Percentiles rank a stretch among this genome's conserved stretches.
These are phyloP conservation scores for Zoanthus sociatus DNA, from an alignment of 92 coral and sea anemone species.

Conservation along the genomic window DNA sequence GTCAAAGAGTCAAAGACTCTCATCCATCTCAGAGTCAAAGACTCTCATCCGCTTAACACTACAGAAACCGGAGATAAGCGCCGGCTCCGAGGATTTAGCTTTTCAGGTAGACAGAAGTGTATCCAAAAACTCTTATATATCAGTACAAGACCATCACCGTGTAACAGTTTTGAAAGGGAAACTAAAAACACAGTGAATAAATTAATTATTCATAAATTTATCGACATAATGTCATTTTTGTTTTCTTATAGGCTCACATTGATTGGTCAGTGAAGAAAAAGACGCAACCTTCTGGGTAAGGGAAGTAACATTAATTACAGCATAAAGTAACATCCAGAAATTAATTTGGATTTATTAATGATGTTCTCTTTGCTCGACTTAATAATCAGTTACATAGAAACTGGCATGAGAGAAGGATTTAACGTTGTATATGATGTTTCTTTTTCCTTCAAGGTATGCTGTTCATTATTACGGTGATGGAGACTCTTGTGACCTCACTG, in stretches of 20 bases:
- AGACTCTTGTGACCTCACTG: conserved; percentile 88
- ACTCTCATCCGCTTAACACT: too few relatives aligned
- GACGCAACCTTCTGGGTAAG: conserved; percentile 65
- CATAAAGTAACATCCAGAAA: not conserved
- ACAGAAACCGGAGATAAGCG: too few relatives aligned
- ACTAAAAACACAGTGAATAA: not conserved
- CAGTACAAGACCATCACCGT: too few relatives aligned
- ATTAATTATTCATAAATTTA: not conserved
- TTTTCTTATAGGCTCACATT: conserved; percentile 75
- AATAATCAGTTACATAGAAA: not conserved
- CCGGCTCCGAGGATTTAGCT: too few relatives aligned
- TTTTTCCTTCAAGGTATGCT: conserved; percentile 49
- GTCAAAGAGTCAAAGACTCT: too few relatives aligned
- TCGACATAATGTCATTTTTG: not conserved
- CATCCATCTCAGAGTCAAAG: too few relatives aligned
- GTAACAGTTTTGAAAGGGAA: too few relatives aligned
- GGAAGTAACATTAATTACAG: not conserved
- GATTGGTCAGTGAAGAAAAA: conserved; percentile 76
- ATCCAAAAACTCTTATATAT: too few relatives aligned
- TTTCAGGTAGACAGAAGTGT: too few relatives aligned
- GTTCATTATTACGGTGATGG: conserved; percentile 92
- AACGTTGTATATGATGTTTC: not conserved
- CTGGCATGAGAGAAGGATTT: not conserved
- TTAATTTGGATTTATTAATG: too few relatives aligned
- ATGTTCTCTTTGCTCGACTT: too few relatives aligned